Evolutionary conservation across 92 coral and sea anemone genomes (phyloP).

Genomic region (Epizoanthus stellaris): DNA sequence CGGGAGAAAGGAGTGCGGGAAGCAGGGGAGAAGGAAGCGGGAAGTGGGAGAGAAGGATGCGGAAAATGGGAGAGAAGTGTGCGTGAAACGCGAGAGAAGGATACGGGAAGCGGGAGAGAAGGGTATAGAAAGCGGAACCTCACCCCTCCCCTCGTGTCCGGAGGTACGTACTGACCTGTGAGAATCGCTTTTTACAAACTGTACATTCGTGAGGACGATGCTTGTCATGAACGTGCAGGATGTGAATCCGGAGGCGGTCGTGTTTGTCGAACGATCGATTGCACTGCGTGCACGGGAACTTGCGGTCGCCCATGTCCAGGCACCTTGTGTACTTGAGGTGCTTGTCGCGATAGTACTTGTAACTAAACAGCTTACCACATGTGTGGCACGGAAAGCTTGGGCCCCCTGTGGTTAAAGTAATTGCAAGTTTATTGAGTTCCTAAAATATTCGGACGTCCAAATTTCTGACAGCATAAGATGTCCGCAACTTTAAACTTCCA

Average conservation of each 20-base stretch:
- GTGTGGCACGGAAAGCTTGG: conserved; percentile 76
- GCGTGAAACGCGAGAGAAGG: background rate
- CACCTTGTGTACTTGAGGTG: conserved; percentile 85
- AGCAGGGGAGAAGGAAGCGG: too few species aligned
- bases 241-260: conserved; percentile 83
- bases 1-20: too few species aligned
- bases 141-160: too few species aligned
- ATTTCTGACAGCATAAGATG: background rate
- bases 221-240: conserved; percentile 84
- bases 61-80: too few species aligned
- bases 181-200: conserved; percentile 73
- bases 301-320: conserved; percentile 77
- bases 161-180: conserved; percentile 43
- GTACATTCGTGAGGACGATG: conserved; percentile 80
- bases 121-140: too few species aligned
- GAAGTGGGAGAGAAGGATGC: too few species aligned
- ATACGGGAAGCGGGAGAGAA: background rate
- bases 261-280: conserved; percentile 88
- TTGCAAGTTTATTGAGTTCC: background rate
- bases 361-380: conserved; percentile 83
- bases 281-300: conserved; percentile 77
- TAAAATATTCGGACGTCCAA: background rate
- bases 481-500: background rate
- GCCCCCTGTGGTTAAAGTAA: conserved; percentile 50
- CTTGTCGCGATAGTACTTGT: conserved; percentile 77